These are phyloP conservation scores for Dolichoris vasculosae DNA, from an alignment of 1,140 invertebrate genomes.

Conservation along the genomic window DNA sequence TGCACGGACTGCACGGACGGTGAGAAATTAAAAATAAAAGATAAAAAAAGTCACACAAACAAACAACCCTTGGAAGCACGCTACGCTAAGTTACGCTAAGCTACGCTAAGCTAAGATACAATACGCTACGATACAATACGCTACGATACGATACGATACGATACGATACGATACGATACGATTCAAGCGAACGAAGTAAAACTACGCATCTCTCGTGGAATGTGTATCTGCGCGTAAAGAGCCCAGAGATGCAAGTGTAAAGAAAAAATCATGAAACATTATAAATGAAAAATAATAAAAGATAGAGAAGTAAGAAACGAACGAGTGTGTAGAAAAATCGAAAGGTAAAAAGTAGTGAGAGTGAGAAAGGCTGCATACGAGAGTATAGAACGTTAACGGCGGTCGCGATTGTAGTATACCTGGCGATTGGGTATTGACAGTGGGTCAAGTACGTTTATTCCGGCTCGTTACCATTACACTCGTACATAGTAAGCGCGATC, in stretches of 20 bases:
- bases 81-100: too few species aligned
- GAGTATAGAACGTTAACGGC: slow-evolving; percentile 34
- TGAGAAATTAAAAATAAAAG: slow-evolving; percentile 9
- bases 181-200: slow-evolving; percentile 40
- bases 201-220: slow-evolving; percentile 6
- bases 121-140: too few species aligned
- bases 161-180: too few species aligned
- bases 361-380: neutral
- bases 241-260: slow-evolving; percentile 3
- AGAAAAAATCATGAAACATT: neutral
- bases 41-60: slow-evolving; percentile 53
- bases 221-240: slow-evolving; percentile 2
- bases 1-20: neutral
- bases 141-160: too few species aligned
- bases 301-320: neutral
- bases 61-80: slow-evolving; percentile 59
- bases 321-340: neutral
- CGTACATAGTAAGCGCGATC: slow-evolving; percentile 2
- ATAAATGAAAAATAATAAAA: neutral
- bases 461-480: slow-evolving; percentile 40
- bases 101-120: too few species aligned
- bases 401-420: slow-evolving; percentile 34
- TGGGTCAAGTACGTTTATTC: slow-evolving; percentile 52
- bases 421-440: slow-evolving; percentile 47
- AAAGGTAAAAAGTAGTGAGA: neutral